Percentiles rank a stretch among this genome's conserved stretches.
Evolutionary conservation across 2,113 vertebrate genomes (phyloP).

Genomic region (Pelvicachromis taeniatus): DNA sequence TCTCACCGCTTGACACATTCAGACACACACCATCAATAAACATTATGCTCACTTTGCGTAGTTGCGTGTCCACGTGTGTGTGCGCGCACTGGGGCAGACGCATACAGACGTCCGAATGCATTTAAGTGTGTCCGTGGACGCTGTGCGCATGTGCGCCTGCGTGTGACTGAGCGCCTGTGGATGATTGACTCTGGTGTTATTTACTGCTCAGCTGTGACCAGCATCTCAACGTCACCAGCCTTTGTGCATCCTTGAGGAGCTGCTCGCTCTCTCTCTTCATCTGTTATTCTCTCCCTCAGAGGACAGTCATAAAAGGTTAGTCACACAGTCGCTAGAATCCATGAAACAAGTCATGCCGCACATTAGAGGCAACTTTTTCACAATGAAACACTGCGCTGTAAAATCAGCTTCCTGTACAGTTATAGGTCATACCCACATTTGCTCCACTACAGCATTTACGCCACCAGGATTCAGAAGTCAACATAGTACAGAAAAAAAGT

Average conservation of each 20-base stretch:
- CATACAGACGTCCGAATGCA: conserved; percentile 33
- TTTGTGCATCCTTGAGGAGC: conserved; percentile 15
- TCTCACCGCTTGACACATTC: conserved; percentile 19
- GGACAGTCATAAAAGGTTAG: conserved; percentile 46
- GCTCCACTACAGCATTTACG: background rate
- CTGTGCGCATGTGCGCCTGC: background rate
- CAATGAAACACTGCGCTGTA: background rate
- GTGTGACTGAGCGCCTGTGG: background rate
- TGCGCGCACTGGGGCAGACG: background rate
- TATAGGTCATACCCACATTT: background rate
- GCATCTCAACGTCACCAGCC: conserved; percentile 41
- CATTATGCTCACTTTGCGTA: conserved; percentile 38
- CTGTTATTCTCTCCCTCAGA: background rate
- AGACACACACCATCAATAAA: conserved; percentile 53
- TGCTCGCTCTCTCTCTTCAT: background rate
- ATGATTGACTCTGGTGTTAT: conserved; percentile 67
- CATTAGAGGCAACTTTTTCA: background rate
- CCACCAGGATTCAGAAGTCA: background rate
- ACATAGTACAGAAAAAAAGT: background rate
- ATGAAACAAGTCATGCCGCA: background rate
- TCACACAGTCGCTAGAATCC: conserved; percentile 13
- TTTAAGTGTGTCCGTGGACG: background rate
- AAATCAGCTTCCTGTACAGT: background rate
- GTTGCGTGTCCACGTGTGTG: background rate
- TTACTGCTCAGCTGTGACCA: conserved; percentile 59